Percentiles rank a stretch among this genome's conserved stretches.
Evolutionary conservation across 2,797 vertebrate species (phyloP).

Genomic region (Hippopotamyrus pictus): DNA sequence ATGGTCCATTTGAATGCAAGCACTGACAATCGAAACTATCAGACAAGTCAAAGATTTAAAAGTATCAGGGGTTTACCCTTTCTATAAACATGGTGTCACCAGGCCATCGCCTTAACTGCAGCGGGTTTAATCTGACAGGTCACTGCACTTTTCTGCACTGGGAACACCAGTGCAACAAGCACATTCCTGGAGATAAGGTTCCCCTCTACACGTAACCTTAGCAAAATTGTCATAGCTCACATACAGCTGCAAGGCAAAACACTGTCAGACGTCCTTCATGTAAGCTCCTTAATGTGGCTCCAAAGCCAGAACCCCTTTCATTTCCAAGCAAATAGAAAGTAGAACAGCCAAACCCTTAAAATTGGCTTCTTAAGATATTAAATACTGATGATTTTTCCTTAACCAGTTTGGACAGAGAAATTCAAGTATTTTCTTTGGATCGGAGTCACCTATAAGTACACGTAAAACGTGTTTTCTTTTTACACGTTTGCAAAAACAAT

Average conservation of each 20-base stretch:
- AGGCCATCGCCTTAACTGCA: background rate
- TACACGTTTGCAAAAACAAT: background rate
- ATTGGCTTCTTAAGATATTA: background rate
- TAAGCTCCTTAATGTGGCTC: background rate
- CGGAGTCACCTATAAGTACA: background rate
- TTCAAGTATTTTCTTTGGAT: background rate
- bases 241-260: background rate
- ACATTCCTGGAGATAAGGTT: conserved; percentile 9
- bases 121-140: background rate
- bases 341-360: background rate
- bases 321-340: background rate
- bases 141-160: background rate
- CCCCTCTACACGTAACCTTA: background rate
- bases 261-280: background rate
- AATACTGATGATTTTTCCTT: background rate
- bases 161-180: conserved; percentile 9
- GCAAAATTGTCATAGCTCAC: background rate
- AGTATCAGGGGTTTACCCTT: background rate
- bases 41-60: background rate
- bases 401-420: background rate
- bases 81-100: background rate
- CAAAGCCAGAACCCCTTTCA: background rate
- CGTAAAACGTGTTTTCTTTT: background rate
- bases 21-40: background rate
- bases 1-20: background rate